Base-by-base conservation (phyloP, 2,888 invertebrate species). In the Norana najaformis region DNA sequence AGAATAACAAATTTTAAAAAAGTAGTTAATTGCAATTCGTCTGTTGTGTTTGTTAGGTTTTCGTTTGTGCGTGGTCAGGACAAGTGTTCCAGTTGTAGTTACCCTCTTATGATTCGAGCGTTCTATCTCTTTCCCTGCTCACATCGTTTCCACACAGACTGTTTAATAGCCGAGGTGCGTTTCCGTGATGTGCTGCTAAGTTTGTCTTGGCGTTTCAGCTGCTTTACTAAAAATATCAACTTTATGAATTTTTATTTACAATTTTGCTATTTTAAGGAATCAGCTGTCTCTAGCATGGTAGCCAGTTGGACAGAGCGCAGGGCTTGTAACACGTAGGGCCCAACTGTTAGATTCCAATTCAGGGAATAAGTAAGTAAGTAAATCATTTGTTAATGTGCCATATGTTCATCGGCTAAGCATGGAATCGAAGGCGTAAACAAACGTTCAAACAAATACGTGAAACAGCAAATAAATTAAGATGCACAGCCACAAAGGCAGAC, bases 101-200 rank as follows among this genome's bases (percentile, higher is more conserved):
- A 97, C 90, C 97, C 97, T 90, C 95, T 99, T 90, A 95, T 98
- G 93, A 96, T 97, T 90, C 96, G 97, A 82, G 97, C 98, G 1
- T 99, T 99, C 95, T 99, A 98, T 94, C 96, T 98, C 93, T 99
- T 99, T 95, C 98, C 98, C 0, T 99, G 99, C 95, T 96, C 97
- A 6, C 99, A 99, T 95, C 97, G 97, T 94, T 98, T 98, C 95
- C 99, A 99, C 95, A 96, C 96, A 88, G 98, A 99, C 95, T 99
- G 99, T 94, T 96, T 99, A 35, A 96, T 97, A 88, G 96, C 96
- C 23, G 95, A 95, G 94, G 94, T 95, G 92, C 91, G 91, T n/a
- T n/a, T 69, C 69, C 1, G n/a, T n/a, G n/a, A n/a, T n/a, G n/a
- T n/a, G 30, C 8, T 13, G 30, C n/a, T 69, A 8, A n/a, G 69